Conservation (phyloP, 1,140 invertebrate species). For the Geopemphigus sp. region DNA sequence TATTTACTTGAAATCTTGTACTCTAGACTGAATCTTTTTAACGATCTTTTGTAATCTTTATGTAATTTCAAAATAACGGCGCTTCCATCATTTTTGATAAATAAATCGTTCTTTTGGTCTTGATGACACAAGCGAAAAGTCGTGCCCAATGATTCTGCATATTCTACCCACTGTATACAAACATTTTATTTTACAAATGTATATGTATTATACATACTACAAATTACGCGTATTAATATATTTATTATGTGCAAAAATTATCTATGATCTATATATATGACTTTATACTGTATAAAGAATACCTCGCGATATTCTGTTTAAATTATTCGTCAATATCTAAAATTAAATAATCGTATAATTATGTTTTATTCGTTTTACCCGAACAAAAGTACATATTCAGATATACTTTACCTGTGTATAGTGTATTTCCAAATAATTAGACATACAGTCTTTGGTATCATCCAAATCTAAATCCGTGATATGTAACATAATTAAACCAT, state of each 20-base stretch:
- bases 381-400: neutral
- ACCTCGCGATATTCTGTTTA: too few relatives aligned
- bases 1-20: neutral
- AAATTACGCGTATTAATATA: too few relatives aligned
- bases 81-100: too few relatives aligned
- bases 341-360: too few relatives aligned
- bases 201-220: too few relatives aligned
- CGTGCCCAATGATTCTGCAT: neutral
- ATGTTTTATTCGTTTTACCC: too few relatives aligned
- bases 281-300: too few relatives aligned
- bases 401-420: neutral
- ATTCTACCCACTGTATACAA: neutral
- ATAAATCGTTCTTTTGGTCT: neutral
- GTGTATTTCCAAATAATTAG: constrained; percentile 31
- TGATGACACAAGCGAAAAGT: neutral
- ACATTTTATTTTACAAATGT: neutral
- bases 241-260: too few relatives aligned
- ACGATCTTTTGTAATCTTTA: neutral
- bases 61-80: neutral
- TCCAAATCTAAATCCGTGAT: constrained; percentile 6
- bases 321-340: too few relatives aligned
- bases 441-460: neutral
- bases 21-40: constrained; percentile 13
- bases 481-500: neutral
- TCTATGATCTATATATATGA: too few relatives aligned